Evolutionary conservation across 2,113 vertebrate genomes (phyloP).

Genomic region (Saiga tatarica): DNA sequence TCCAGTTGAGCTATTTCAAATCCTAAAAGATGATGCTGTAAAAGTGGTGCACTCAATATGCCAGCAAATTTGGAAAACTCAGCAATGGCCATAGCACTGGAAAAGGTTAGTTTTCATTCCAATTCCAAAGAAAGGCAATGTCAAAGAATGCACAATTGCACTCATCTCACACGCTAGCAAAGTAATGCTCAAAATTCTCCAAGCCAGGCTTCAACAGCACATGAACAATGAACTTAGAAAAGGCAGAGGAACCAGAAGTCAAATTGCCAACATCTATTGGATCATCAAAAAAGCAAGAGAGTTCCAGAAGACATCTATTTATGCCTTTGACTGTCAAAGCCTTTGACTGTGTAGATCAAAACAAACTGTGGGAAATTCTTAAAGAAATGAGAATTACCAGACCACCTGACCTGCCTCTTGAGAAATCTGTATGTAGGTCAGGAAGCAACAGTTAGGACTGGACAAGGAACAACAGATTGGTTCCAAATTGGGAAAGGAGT

Average conservation of each 20-base stretch:
- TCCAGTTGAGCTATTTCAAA: not conserved
- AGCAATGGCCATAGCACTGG: not conserved
- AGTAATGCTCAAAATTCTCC: not conserved
- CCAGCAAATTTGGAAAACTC: not conserved
- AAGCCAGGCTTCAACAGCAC: not conserved
- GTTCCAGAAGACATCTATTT: not conserved
- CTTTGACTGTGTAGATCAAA: not conserved
- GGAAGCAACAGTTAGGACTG: not conserved
- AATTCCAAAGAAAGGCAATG: not conserved
- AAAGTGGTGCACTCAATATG: not conserved
- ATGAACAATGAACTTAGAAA: not conserved
- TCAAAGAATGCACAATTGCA: not conserved
- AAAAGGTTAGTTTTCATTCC: not conserved
- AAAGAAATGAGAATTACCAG: not conserved
- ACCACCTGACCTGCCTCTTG: not conserved
- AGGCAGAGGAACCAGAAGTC: not conserved
- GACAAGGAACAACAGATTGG: not conserved
- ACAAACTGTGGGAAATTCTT: not conserved
- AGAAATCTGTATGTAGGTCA: not conserved
- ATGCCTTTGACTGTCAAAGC: not conserved
- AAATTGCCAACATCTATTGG: not conserved
- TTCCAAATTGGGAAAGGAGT: not conserved
- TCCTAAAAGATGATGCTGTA: not conserved
- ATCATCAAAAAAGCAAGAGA: not conserved
- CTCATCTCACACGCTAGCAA: not conserved